These are phyloP conservation scores for Cyclopterus lumpus DNA, from an alignment of 2,797 vertebrate species.

Conservation along the genomic window DNA sequence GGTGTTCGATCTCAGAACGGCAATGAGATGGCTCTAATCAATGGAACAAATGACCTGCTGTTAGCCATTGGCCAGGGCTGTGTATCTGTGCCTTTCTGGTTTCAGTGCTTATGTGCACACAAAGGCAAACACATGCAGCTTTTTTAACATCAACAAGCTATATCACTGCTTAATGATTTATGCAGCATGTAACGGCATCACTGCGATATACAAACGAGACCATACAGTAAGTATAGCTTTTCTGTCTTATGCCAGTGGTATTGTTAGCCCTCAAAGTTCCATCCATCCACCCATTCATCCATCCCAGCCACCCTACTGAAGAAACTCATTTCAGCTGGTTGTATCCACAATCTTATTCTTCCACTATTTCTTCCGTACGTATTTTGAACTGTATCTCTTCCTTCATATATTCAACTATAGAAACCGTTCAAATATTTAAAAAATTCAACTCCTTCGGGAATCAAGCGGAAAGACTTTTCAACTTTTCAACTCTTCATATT, in stretches of 20 bases:
- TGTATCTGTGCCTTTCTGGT: conserved; percentile 32
- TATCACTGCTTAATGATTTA: conserved; percentile 43
- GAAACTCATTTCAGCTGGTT: neutral
- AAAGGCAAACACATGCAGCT: conserved; percentile 26
- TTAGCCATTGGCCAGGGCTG: conserved; percentile 56
- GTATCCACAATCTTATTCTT: neutral
- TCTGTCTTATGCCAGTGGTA: conserved; percentile 19
- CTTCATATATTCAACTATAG: too few relatives aligned
- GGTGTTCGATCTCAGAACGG: conserved; percentile 43
- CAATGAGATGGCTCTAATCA: conserved; percentile 61
- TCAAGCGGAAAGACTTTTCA: too few relatives aligned
- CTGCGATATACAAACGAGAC: conserved; percentile 40
- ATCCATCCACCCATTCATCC: neutral
- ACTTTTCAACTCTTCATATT: too few relatives aligned
- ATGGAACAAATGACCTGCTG: conserved; percentile 70
- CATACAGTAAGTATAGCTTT: neutral
- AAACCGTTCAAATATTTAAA: too few relatives aligned
- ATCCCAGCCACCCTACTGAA: neutral
- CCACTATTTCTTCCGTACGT: too few relatives aligned
- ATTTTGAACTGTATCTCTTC: too few relatives aligned
- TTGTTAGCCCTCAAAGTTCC: conserved; percentile 18
- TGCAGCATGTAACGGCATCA: conserved; percentile 40
- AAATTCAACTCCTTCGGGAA: too few relatives aligned
- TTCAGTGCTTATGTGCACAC: conserved; percentile 23
- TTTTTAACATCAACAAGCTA: conserved; percentile 32